Conservation (phyloP, 2,797 vertebrate species). For the Chaetodon trifasciatus region DNA sequence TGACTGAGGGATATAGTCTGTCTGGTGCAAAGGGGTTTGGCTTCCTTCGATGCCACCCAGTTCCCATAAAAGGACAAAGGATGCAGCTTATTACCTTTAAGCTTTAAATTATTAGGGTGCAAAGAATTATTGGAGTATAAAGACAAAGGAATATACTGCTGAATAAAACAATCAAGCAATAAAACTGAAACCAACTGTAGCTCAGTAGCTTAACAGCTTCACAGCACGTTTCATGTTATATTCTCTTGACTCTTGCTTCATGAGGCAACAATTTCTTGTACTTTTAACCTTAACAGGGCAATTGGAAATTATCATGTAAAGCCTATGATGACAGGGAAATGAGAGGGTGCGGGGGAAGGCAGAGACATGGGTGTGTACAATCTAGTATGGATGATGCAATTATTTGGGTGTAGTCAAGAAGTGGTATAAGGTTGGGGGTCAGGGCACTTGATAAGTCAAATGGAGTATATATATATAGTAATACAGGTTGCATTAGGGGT, state of each 20-base stretch:
- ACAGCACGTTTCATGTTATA: neutral
- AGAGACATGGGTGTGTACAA: conserved; percentile 7
- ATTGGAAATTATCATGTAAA: conserved; percentile 5
- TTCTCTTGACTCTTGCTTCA: neutral
- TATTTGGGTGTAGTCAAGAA: conserved; percentile 38
- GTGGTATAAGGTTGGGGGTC: conserved; percentile 2
- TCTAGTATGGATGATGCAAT: conserved; percentile 3
- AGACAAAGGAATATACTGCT: conserved; percentile 6
- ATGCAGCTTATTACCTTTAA: conserved; percentile 52
- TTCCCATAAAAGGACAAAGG: conserved; percentile 79
- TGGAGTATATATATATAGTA: neutral
- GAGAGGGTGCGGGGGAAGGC: neutral
- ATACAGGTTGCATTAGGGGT: neutral
- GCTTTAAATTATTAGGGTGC: conserved; percentile 28
- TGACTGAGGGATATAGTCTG: conserved; percentile 55
- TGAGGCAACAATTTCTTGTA: neutral
- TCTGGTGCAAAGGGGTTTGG: conserved; percentile 83
- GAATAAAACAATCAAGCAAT: neutral
- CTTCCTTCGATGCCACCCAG: conserved; percentile 56
- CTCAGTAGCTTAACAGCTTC: neutral
- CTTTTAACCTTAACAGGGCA: conserved; percentile 11
- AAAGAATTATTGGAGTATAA: conserved; percentile 20
- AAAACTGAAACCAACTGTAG: neutral
- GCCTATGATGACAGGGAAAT: neutral
- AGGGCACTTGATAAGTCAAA: conserved; percentile 11